Percentiles rank a stretch among this genome's conserved stretches.
phyloP scores from a whole-genome alignment of 2,888 invertebrate species.

The Lycaena phlaeas region DNA sequence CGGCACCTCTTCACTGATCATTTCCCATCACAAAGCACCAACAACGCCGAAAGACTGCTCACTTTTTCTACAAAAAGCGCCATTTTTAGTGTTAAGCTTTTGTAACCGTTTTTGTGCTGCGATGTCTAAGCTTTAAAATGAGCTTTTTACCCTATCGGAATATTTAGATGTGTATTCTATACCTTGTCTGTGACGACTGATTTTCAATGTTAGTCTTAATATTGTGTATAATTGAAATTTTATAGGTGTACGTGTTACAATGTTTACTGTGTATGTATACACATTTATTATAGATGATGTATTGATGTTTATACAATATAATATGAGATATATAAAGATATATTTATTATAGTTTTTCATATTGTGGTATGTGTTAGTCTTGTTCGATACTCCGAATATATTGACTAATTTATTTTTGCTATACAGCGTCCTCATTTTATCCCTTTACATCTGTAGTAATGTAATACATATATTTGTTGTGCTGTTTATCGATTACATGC shows the following conservation, averaged over 20 bases:
- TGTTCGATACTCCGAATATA: too few relatives aligned
- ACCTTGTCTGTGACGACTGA: conserved; percentile 57
- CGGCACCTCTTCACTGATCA: not conserved
- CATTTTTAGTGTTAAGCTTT: conserved; percentile 9
- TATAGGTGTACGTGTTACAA: conserved; percentile 42
- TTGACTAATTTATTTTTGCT: too few relatives aligned
- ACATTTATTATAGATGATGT: conserved; percentile 37
- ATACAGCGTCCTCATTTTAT: too few relatives aligned
- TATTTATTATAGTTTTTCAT: conserved; percentile 13
- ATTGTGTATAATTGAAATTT: conserved; percentile 40
- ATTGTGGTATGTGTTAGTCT: conserved; percentile 14
- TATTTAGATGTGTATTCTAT: conserved; percentile 16
- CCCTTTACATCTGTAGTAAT: too few relatives aligned
- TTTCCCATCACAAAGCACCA: conserved; percentile 7
- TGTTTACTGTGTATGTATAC: conserved; percentile 48
- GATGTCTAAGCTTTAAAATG: conserved; percentile 22
- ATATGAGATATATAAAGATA: conserved; percentile 9
- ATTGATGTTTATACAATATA: conserved; percentile 41
- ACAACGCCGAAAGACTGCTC: conserved; percentile 11
- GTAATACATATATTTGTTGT: too few relatives aligned
- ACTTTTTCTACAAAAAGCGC: conserved; percentile 7
- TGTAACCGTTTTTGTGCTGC: conserved; percentile 19
- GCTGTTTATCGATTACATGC: too few relatives aligned
- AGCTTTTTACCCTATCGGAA: conserved; percentile 19
- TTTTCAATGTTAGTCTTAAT: conserved; percentile 56